Percentiles rank a stretch among this genome's conserved stretches.
phyloP scores from a whole-genome alignment of 1,140 invertebrate species.

The Scaptomyza montana region DNA sequence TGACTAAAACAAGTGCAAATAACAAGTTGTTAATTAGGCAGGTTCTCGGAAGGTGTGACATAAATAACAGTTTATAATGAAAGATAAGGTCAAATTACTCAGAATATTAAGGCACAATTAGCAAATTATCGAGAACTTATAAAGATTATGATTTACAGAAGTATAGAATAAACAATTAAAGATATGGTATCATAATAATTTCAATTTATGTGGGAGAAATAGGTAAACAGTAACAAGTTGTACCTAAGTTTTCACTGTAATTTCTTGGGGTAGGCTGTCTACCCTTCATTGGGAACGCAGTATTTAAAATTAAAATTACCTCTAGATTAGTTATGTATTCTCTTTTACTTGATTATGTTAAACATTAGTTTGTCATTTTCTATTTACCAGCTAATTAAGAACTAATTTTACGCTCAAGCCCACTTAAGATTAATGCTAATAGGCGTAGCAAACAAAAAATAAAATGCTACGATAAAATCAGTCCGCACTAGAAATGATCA shows the following conservation, averaged over 20 bases:
- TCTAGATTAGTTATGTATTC: too few species aligned
- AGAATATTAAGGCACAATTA: neutral
- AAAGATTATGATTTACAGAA: neutral
- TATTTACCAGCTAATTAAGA: neutral
- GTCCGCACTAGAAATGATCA: neutral
- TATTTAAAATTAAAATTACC: too few species aligned
- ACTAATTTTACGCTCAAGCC: neutral
- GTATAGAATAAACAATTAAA: neutral
- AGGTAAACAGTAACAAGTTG: too few species aligned
- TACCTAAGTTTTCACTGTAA: too few species aligned
- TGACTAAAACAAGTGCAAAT: conserved; percentile 71
- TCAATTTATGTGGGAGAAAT: neutral
- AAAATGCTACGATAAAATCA: neutral
- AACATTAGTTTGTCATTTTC: neutral
- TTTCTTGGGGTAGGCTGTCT: too few species aligned
- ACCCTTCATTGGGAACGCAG: too few species aligned
- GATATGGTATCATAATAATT: neutral
- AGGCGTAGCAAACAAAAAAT: neutral
- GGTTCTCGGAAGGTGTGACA: conserved; percentile 8
- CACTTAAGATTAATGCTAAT: conserved; percentile 4
- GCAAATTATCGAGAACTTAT: neutral
- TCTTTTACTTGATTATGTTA: too few species aligned
- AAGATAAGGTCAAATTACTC: neutral
- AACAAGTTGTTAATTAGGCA: conserved; percentile 34
- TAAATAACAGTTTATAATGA: neutral